These are phyloP conservation scores for Drosophila murphyi DNA, from an alignment of 1,140 invertebrate genomes.

Conservation along the genomic window DNA sequence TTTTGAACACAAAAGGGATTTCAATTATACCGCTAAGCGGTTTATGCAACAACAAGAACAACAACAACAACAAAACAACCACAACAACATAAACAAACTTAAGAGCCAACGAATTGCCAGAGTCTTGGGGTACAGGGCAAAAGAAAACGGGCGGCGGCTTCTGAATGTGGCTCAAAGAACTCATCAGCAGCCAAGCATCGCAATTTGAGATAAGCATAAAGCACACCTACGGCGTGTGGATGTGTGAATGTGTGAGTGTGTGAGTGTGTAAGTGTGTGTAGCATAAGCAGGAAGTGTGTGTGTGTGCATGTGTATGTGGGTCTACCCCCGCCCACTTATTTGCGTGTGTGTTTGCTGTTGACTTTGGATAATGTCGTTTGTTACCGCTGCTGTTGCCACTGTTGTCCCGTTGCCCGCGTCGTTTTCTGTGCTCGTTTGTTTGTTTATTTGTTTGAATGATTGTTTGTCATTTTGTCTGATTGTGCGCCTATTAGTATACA, in stretches of 20 bases:
- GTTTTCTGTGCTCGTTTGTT: conserved; percentile 35
- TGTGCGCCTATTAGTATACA: conserved; percentile 80
- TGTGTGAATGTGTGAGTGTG: conserved; percentile 3
- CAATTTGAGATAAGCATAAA: conserved; percentile 81
- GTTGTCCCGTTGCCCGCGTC: conserved; percentile 38
- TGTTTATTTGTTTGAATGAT: conserved; percentile 78
- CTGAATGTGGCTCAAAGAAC: conserved; percentile 44
- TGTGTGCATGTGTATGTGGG: conserved; percentile 29
- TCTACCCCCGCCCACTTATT: no score
- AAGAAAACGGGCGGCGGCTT: neutral
- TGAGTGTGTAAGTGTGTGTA: conserved; percentile 1
- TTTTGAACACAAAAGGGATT: conserved; percentile 73
- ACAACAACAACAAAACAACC: conserved; percentile 26
- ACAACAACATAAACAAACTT: conserved; percentile 46
- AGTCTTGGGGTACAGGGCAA: conserved; percentile 19
- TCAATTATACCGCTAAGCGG: conserved; percentile 79
- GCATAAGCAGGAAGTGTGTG: neutral
- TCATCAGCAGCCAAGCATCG: conserved; percentile 78
- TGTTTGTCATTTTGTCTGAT: conserved; percentile 79
- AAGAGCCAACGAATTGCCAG: conserved; percentile 47
- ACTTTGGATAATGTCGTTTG: conserved; percentile 81
- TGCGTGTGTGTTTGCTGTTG: conserved; percentile 63
- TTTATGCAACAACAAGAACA: conserved; percentile 61
- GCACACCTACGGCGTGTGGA: conserved; percentile 65
- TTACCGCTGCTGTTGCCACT: conserved; percentile 41